Evolutionary conservation across 2,797 vertebrate genomes (phyloP).

Genomic region (Gambelia wislizenii): DNA sequence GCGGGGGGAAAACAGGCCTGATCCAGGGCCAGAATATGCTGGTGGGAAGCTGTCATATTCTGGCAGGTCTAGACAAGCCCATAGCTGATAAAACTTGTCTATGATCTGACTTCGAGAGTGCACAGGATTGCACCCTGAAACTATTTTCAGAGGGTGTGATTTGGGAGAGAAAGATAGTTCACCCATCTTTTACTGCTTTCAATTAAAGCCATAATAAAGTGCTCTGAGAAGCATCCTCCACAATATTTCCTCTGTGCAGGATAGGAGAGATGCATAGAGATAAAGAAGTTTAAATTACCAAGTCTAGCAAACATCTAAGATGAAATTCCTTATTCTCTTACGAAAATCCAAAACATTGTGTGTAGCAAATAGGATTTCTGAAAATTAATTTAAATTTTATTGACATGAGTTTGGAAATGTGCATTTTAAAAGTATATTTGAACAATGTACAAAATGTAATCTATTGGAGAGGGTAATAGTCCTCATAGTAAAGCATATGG

Average conservation of each 20-base stretch:
- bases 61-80: too few species aligned
- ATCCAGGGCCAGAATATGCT: too few species aligned
- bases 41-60: too few species aligned
- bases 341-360: background rate
- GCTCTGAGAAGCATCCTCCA: background rate
- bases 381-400: background rate
- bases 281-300: background rate
- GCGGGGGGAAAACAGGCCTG: too few species aligned
- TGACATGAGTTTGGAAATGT: background rate
- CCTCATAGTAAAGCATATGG: accelerated
- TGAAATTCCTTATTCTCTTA: background rate
- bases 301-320: background rate
- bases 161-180: background rate
- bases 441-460: background rate
- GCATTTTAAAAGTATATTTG: background rate
- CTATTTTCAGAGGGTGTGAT: background rate
- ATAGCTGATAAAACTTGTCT: background rate
- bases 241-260: background rate
- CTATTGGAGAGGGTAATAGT: accelerated
- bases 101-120: background rate
- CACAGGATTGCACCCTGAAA: background rate
- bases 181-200: background rate
- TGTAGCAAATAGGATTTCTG: background rate
- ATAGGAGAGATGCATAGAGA: background rate
- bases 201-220: background rate